Percentiles rank a stretch among this genome's conserved stretches.
These are phyloP conservation scores for Beris morrisii DNA, from an alignment of 2,888 invertebrate species.

Conservation along the genomic window DNA sequence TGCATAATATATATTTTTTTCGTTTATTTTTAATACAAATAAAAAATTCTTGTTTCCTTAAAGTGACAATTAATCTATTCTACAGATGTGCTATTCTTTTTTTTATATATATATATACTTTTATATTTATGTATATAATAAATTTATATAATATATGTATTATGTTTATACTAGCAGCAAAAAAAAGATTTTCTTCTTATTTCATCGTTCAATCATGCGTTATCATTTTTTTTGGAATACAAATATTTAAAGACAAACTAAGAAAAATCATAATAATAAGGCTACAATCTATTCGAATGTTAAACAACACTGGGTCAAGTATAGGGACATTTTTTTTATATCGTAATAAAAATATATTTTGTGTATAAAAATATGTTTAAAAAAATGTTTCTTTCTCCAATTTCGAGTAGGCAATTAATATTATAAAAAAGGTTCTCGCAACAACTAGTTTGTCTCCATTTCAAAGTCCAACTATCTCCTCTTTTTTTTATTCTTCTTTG, in stretches of 20 bases:
- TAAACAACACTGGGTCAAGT: no score
- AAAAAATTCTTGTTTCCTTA: conserved; percentile 27
- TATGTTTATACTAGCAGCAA: conserved; percentile 19
- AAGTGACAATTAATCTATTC: conserved; percentile 31
- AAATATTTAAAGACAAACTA: neutral
- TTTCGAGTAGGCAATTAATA: no score
- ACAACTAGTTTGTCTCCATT: no score
- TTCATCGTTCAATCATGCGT: conserved; percentile 6
- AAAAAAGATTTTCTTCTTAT: neutral
- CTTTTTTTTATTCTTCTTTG: neutral
- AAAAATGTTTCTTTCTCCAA: no score
- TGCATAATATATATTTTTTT: conserved; percentile 37
- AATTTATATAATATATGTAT: conserved; percentile 10
- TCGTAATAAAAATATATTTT: no score
- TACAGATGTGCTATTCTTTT: conserved; percentile 26
- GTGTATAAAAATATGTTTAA: no score
- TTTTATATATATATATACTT: neutral
- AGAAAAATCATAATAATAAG: no score
- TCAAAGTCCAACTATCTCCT: no score
- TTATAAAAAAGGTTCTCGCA: no score
- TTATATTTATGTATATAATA: conserved; percentile 14
- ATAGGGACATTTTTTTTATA: no score
- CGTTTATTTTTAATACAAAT: conserved; percentile 29
- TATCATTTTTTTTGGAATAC: neutral
- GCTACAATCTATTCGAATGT: no score